Evolutionary conservation across 1,140 invertebrate species (phyloP).

Genomic region (Philotrypesis tridentata): DNA sequence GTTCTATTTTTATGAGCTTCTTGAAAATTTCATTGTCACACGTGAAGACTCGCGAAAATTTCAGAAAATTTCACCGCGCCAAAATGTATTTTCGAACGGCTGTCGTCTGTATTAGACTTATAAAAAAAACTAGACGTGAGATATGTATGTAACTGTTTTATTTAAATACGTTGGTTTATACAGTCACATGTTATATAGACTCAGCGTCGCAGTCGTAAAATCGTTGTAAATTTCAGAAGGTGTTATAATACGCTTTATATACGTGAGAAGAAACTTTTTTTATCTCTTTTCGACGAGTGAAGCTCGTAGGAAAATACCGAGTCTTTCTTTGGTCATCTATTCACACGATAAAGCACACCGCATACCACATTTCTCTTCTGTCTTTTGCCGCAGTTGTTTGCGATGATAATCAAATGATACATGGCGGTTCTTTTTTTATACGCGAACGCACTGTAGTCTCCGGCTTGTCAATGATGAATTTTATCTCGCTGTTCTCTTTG

Average conservation of each 20-base stretch:
- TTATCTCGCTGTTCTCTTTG: neutral
- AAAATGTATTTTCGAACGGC: neutral
- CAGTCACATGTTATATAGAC: neutral
- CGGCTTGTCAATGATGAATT: no score
- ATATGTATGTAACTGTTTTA: no score
- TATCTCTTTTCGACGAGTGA: neutral
- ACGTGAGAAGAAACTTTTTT: neutral
- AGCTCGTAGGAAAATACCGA: neutral
- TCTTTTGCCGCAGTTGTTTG: neutral
- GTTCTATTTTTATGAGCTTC: conserved; percentile 16
- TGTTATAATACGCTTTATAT: no score
- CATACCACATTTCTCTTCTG: neutral
- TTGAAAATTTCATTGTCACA: conserved; percentile 33
- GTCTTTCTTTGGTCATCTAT: neutral
- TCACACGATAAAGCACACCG: neutral
- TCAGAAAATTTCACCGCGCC: conserved; percentile 7
- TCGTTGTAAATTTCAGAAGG: no score
- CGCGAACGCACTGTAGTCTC: no score
- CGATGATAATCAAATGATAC: neutral
- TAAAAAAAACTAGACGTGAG: no score
- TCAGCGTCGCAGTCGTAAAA: neutral
- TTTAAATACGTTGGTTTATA: no score
- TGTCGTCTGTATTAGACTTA: no score
- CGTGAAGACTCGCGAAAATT: conserved; percentile 11
- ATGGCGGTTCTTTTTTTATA: neutral